Evolutionary conservation across 2,113 vertebrate genomes (phyloP).

Genomic region (Cettia cetti): DNA sequence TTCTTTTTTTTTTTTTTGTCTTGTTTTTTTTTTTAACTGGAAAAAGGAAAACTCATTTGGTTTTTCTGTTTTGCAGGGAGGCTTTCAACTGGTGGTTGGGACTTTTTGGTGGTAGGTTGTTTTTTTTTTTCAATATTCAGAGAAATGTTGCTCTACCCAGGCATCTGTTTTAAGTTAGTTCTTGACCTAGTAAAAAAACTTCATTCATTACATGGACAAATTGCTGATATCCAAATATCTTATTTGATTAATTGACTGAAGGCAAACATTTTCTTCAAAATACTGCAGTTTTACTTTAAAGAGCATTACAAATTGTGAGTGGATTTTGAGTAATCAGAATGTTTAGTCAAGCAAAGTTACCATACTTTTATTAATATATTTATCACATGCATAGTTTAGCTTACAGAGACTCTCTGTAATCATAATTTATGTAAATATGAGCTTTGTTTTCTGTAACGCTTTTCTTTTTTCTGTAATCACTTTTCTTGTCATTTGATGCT

Average conservation of each 20-base stretch:
- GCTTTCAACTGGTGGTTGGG: not conserved
- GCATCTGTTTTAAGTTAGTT: constrained; percentile 53
- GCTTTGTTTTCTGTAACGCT: not conserved
- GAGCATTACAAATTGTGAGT: not conserved
- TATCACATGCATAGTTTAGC: not conserved
- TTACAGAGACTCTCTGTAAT: not conserved
- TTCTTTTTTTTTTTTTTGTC: not conserved
- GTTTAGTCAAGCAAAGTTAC: constrained; percentile 4
- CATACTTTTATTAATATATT: not conserved
- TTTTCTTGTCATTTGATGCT: not conserved
- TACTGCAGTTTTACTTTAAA: not conserved
- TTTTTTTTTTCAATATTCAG: not conserved
- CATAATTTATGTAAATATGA: not conserved
- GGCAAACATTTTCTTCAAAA: constrained; percentile 21
- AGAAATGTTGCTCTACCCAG: not conserved
- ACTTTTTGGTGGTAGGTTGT: not conserved
- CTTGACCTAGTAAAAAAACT: not conserved
- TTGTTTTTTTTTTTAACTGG: not conserved
- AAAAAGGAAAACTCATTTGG: not conserved
- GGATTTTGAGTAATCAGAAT: not conserved
- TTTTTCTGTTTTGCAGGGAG: not conserved
- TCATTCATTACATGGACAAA: constrained; percentile 34
- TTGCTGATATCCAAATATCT: constrained; percentile 54
- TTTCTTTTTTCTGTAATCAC: too few relatives aligned
- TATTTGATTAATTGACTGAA: constrained; percentile 50